A percentile compares a stretch with the other conserved stretches of the same genome.
These are phyloP conservation scores for Tretioscincus oriximinensis DNA, from an alignment of 2,113 vertebrate species.

Conservation along the genomic window DNA sequence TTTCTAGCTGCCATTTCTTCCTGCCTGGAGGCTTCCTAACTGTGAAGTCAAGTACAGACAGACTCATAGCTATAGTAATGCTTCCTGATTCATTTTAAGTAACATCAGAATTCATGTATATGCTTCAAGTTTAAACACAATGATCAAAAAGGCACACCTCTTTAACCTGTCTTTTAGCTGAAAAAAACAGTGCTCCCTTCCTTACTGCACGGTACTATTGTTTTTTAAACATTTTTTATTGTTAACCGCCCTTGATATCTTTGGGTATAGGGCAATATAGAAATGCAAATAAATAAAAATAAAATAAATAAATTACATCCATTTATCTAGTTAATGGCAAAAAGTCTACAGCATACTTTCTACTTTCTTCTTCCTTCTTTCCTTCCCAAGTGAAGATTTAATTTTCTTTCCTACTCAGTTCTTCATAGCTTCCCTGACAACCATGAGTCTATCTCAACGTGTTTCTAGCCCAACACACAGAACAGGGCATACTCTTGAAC, in stretches of 20 bases:
- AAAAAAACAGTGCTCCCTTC: too few relatives aligned
- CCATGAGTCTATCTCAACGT: too few relatives aligned
- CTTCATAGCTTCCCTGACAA: too few relatives aligned
- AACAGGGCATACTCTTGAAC: too few relatives aligned
- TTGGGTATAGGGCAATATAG: too few relatives aligned
- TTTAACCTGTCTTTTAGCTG: too few relatives aligned
- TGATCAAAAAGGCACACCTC: neutral
- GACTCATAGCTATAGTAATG: rapidly evolving
- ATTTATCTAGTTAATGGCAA: neutral
- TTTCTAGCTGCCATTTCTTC: constrained; percentile 6
- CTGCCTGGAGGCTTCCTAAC: neutral
- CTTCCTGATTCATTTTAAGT: neutral
- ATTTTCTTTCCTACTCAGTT: neutral
- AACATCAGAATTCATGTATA: neutral
- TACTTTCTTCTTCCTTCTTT: too few relatives aligned
- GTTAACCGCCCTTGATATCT: too few relatives aligned
- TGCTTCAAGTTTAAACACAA: neutral
- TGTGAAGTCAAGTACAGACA: neutral
- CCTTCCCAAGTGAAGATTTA: neutral
- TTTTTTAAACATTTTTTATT: too few relatives aligned
- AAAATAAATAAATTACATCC: neutral
- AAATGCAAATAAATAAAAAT: too few relatives aligned
- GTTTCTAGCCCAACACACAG: too few relatives aligned
- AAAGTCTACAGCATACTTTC: neutral
- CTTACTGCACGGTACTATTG: too few relatives aligned